A percentile compares a stretch with the other conserved stretches of the same genome.
These are phyloP conservation scores for Achroia grisella DNA, from an alignment of 1,140 invertebrate species.

Conservation along the genomic window DNA sequence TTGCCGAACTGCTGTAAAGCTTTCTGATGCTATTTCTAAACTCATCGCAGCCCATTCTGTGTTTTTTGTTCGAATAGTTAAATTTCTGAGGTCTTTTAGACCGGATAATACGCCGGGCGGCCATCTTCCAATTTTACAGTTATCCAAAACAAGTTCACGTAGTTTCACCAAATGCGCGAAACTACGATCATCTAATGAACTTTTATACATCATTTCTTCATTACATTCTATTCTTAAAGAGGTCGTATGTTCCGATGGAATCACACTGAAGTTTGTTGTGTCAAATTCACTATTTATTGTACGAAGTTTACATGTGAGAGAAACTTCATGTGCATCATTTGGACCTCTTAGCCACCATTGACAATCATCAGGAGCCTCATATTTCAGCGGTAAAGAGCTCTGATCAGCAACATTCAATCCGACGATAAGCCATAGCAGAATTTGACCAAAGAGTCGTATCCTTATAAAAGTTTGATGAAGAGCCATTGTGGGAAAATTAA, in stretches of 20 bases:
- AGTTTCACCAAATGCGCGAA: conserved; percentile 86
- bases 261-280: conserved; percentile 90
- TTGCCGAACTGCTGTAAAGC: conserved; percentile 81
- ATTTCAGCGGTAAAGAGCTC: conserved; percentile 76
- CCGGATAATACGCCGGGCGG: conserved; percentile 83
- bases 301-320: conserved; percentile 84
- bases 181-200: conserved; percentile 82
- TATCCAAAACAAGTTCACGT: conserved; percentile 84
- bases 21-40: conserved; percentile 83
- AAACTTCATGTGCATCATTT: conserved; percentile 78
- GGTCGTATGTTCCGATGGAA: conserved; percentile 88
- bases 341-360: conserved; percentile 80
- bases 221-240: conserved; percentile 86
- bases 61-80: conserved; percentile 87
- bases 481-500: conserved; percentile 62
- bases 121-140: conserved; percentile 89
- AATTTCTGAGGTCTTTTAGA: conserved; percentile 83
- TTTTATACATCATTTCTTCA: conserved; percentile 81
- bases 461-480: conserved; percentile 34
- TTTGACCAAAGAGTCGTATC: conserved; percentile 45
- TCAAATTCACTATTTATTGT: conserved; percentile 88
- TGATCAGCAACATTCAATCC: conserved; percentile 65
- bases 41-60: conserved; percentile 84
- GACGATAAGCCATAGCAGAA: conserved; percentile 62
- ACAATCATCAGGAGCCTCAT: conserved; percentile 89